Conservation (phyloP, 1,140 invertebrate genomes). For the Orchesella cincta region DNA sequence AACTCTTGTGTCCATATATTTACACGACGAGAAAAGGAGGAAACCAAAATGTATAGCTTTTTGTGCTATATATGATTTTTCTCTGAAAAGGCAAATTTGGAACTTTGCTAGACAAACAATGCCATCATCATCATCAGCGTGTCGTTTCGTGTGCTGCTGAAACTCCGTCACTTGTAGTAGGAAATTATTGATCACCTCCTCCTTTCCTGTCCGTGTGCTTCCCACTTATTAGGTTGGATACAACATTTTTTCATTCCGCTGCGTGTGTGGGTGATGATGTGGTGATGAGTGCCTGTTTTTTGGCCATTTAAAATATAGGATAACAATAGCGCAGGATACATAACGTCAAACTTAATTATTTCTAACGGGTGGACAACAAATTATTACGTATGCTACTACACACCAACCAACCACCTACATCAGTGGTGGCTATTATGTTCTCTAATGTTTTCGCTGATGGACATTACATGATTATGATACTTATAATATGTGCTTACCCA, state of each 20-base stretch:
- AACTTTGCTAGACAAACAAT: conserved; percentile 7
- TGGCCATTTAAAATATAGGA: background rate
- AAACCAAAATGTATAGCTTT: background rate
- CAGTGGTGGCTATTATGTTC: no score
- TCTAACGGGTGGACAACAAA: no score
- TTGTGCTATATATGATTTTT: no score
- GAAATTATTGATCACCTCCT: conserved; percentile 21
- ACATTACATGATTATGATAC: no score
- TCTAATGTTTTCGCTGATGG: no score
- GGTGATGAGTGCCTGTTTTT: background rate
- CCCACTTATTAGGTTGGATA: background rate
- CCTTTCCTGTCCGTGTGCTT: background rate
- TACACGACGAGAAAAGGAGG: background rate
- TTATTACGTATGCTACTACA: no score
- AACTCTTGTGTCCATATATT: background rate
- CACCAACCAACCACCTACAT: no score
- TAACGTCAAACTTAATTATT: background rate
- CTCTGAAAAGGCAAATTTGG: background rate
- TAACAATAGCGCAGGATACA: background rate
- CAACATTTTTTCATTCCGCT: background rate
- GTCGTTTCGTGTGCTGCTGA: background rate
- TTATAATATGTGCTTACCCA: no score
- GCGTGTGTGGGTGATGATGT: background rate
- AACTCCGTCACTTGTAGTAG: background rate
- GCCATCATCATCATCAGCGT: conserved; percentile 3